These are phyloP conservation scores for Eurystomus gularis DNA, from an alignment of 2,113 vertebrate species.

Conservation along the genomic window DNA sequence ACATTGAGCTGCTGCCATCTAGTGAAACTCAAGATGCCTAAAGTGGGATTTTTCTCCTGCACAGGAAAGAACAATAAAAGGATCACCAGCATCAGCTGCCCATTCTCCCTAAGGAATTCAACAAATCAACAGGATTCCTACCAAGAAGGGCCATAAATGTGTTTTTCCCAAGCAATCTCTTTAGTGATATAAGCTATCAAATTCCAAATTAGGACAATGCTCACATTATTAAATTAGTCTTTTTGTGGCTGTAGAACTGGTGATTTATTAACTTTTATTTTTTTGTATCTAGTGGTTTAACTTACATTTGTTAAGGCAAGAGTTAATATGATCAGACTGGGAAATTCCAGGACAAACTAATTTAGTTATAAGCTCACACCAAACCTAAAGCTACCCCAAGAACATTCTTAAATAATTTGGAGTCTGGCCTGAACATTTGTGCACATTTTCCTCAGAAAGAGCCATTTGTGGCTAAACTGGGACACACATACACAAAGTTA, in stretches of 20 bases:
- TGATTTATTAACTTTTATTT: neutral
- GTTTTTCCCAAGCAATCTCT: neutral
- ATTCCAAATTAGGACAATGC: neutral
- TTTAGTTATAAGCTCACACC: neutral
- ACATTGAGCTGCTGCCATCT: conserved; percentile 59
- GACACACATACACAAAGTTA: neutral
- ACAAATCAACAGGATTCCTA: neutral
- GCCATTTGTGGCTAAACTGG: neutral
- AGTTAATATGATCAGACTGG: neutral
- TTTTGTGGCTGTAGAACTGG: neutral
- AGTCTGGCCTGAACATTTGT: neutral
- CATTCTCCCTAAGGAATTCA: neutral
- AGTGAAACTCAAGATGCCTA: neutral
- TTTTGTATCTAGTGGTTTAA: neutral
- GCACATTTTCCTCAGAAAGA: neutral
- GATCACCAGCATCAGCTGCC: neutral
- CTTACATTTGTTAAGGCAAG: neutral
- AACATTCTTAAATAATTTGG: neutral
- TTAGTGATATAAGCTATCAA: neutral
- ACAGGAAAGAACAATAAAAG: neutral
- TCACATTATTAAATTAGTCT: fast-evolving
- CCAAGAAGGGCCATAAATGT: neutral
- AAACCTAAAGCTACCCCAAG: neutral
- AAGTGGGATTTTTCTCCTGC: neutral
- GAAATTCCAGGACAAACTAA: neutral